Evolutionary conservation across 2,888 invertebrate genomes (phyloP), one percentile per base, ranked within the genome.

Genomic region (Cryptocheilus praepositus): DNA sequence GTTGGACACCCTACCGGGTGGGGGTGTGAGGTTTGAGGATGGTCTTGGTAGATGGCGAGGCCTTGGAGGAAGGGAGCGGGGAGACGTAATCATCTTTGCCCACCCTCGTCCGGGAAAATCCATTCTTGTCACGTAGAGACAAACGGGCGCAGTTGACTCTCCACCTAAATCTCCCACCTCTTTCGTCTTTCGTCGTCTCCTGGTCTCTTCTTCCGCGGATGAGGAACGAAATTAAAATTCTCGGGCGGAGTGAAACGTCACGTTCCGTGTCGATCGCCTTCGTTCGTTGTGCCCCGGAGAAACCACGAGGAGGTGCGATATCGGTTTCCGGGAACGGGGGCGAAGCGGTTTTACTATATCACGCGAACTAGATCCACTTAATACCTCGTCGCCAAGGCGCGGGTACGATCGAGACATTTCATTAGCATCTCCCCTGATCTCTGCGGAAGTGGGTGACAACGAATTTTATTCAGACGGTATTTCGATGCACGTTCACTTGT

Each of bases 41-140:
- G 36, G 36, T 36, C 36, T 36, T 36, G 36, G 36, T 36, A 36
- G 36, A 36, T 36, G 36, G 36, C 36, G 3, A 36, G 13, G 36
- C 36, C 36, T 7, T 11, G 36, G 36, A 11, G 36, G 21, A 54
- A 8, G 22, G 25, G 52, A 28, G 62, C n/a, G 16, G 52, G 22
- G 19, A 60, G 61, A 44, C 62, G 76, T 76, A 76, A 76, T 76
- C 76, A 69, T 76, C 73, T 69, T 73, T 70, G 64, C 64, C 55
- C 62, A 22, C 49, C 55, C 61, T 64, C 76, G 61, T 66, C 68
- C 70, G 61, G 28, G 75, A 61, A 63, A 69, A 76, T 76, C 71
- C 70, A 76, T 76, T 76, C 76, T 64, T 64, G 76, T 76, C 76
- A 73, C 76, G 76, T 76, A 69, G 67, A 65, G 76, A 70, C 66